Evolutionary conservation across 1,140 invertebrate genomes (phyloP), one percentile per base, ranked within the genome.

Genomic region (Glossosoma conforme): DNA sequence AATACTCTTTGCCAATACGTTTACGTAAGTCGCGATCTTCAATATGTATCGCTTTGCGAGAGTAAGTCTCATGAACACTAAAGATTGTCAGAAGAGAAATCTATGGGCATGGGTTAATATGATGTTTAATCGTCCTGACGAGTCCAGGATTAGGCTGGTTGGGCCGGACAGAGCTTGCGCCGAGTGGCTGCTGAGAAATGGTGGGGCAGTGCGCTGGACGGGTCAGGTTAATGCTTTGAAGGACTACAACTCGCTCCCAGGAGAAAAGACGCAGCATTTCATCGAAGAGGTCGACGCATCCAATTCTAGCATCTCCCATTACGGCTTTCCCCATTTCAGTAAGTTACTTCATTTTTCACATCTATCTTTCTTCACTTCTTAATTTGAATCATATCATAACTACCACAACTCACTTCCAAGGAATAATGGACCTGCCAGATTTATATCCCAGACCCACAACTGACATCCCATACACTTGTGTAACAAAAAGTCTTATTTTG

Each of bases 161-260:
- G 92, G 92, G 1, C 79, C 91, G 2, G 90, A 95, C 66, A 64
- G 84, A 61, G 85, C 86, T n/a, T 93, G 90, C 74, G 89, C 91
- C 2, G 91, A 95, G 72, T 95, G 92, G 93, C 72, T 94, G 9
- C 65, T 92, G 33, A 70, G 81, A 61, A 91, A 90, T 73, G 91
- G 91, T 9, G 91, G 86, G 14, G 69, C 74, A 49, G 77, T 93
- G 1, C 81, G 78, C 60, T 91, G 84, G 82, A 74, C 74, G 58
- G 72, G 72, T 41, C 62, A 64, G 10, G 58, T 69, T 24, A 60
- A 77, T 32, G 79, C 67, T 63, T 55, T 84, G 1, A 65, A 58
- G 19, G 83, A 92, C 71, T 93, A 90, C 59, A 87, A 91, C 68
- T 51, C 62, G 37, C 66, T 93, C 44, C 81, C 84, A 17, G 11